A percentile compares a stretch with the other conserved stretches of the same genome.
These are phyloP conservation scores for Drosophila lini DNA, from an alignment of 1,140 invertebrate genomes.

Conservation along the genomic window DNA sequence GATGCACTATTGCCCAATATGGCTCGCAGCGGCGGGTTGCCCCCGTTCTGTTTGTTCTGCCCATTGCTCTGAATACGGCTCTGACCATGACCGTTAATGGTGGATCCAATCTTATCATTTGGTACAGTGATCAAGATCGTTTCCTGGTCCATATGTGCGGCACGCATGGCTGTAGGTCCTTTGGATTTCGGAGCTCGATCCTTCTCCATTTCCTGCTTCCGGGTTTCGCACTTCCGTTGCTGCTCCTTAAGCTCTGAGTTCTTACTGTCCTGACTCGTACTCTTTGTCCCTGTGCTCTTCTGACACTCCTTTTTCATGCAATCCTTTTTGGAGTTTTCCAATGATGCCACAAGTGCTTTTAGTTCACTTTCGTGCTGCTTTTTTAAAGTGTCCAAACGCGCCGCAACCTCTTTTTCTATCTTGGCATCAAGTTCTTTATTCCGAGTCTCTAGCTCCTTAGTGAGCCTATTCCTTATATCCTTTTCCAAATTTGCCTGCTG, in stretches of 20 bases:
- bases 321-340: slow-evolving; percentile 10
- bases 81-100: slow-evolving; percentile 14
- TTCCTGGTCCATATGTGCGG: slow-evolving; percentile 13
- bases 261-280: background rate
- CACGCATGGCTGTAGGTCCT: background rate
- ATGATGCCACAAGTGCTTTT: slow-evolving; percentile 2
- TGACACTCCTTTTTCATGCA: background rate
- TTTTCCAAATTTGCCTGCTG: slow-evolving; percentile 10
- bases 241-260: background rate
- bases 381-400: background rate
- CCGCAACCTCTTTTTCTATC: slow-evolving; percentile 9
- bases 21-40: slow-evolving; percentile 56
- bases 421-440: slow-evolving; percentile 4
- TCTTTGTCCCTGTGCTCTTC: background rate
- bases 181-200: background rate
- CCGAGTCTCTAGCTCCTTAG: background rate
- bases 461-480: background rate
- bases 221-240: background rate
- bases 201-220: background rate
- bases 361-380: slow-evolving; percentile 26
- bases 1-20: slow-evolving; percentile 65
- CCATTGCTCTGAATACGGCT: slow-evolving; percentile 27
- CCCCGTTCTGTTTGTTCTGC: slow-evolving; percentile 6
- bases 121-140: slow-evolving; percentile 13
- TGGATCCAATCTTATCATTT: slow-evolving; percentile 5